Evolutionary conservation across 2,888 invertebrate genomes (phyloP), one percentile per base, ranked within the genome.

Genomic region (Halocaridina rubra): DNA sequence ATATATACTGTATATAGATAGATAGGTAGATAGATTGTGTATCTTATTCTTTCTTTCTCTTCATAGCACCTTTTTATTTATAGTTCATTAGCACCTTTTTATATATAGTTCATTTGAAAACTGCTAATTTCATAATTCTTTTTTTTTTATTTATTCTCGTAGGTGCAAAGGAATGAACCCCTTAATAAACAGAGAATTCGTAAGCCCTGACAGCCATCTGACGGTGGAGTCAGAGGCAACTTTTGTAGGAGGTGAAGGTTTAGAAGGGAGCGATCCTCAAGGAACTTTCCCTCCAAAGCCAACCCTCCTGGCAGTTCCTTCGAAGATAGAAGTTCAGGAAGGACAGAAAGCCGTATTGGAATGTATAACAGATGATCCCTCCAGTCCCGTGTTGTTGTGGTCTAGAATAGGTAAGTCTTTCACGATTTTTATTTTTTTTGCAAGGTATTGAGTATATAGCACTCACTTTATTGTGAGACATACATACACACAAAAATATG

Each of bases 391-490:
- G 19, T 57, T 81, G 3, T 24, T 32, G 10, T 81, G 81, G 81
- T 76, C 81, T 3, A 75, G 81, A 29, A 33, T 81, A 46, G 81
- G 81, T 81, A 1, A 53, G 81, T n/a, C n/a, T n/a, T n/a, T n/a
- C n/a, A n/a, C n/a, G n/a, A n/a, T n/a, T n/a, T n/a, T n/a, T n/a
- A n/a, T n/a, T n/a, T n/a, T n/a, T n/a, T n/a, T n/a, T n/a, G n/a
- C n/a, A n/a, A n/a, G n/a, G n/a, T n/a, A n/a, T n/a, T n/a, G n/a
- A n/a, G n/a, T n/a, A n/a, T n/a, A n/a, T n/a, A n/a, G n/a, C n/a
- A n/a, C n/a, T n/a, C n/a, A n/a, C n/a, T n/a, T n/a, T n/a, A n/a
- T n/a, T n/a, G n/a, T n/a, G n/a, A n/a, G n/a, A n/a, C n/a, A n/a
- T n/a, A n/a, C n/a, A n/a, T n/a, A n/a, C n/a, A n/a, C n/a, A n/a